phyloP scores from a whole-genome alignment of 2,888 invertebrate genomes.

The Eristalis intricaria region DNA sequence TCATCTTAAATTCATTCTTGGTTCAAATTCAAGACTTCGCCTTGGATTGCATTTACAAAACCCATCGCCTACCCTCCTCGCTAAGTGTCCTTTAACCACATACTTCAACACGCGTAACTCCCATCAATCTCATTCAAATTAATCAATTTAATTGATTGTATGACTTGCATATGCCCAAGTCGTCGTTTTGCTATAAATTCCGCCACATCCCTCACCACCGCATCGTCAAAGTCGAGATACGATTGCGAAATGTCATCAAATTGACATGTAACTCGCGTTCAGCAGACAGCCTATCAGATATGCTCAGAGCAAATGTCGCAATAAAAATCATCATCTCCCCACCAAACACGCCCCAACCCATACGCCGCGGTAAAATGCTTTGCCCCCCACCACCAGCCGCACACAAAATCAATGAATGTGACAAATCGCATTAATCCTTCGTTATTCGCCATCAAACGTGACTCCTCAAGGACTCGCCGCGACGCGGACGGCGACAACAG shows the following conservation, averaged over 20 bases:
- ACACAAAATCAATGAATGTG: constrained; percentile 25
- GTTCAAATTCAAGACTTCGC: too few relatives aligned
- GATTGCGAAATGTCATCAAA: not conserved
- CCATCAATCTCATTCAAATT: not conserved
- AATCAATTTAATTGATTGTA: constrained; percentile 14
- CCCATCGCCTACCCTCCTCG: not conserved
- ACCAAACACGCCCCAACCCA: constrained; percentile 3
- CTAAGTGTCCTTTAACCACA: not conserved
- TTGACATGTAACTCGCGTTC: not conserved
- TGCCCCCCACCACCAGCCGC: not conserved
- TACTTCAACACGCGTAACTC: not conserved
- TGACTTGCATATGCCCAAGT: not conserved
- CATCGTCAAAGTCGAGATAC: not conserved
- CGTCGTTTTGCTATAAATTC: not conserved
- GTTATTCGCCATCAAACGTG: constrained; percentile 35
- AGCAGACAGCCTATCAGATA: not conserved
- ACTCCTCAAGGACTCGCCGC: constrained; percentile 13
- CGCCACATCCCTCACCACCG: not conserved
- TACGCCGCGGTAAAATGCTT: not conserved
- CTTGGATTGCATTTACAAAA: too few relatives aligned
- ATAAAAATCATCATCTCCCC: not conserved
- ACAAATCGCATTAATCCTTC: constrained; percentile 43
- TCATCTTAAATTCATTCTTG: too few relatives aligned
- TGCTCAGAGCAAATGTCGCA: too few relatives aligned
- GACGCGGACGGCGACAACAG: not conserved